Evolutionary conservation across 2,888 invertebrate genomes (phyloP), one percentile per base, ranked within the genome.

Genomic region (Drosophila birchii): DNA sequence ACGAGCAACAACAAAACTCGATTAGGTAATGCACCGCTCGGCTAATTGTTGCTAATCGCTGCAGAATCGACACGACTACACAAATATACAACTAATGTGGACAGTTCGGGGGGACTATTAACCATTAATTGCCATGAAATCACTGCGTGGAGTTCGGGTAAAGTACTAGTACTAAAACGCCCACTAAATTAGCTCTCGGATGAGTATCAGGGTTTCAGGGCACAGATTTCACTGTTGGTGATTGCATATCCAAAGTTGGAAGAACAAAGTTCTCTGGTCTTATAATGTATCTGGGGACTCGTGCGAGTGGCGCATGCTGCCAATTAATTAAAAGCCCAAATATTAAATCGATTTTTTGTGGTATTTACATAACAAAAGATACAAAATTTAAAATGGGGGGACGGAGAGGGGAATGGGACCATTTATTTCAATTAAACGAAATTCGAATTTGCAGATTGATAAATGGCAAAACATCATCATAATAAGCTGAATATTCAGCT

Each of bases 31-130:
- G 86, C 80, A 84, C 64, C 67, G 76, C 61, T 41, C 62, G 68
- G 77, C 78, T 88, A 86, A 86, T 86, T 86, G 88, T 80, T 86
- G 86, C 80, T 86, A 86, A 88, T 88, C 86, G 84, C 63, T 73
- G 78, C 78, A 81, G 81, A 85, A 85, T 82, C 81, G 76, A 77
- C 88, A 87, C 83, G 75, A 78, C 78, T 68, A 58, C 61, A 73
- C 64, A 66, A 49, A 29, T 55, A 39, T 36, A 61, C 76, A 66
- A 62, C 71, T 72, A 62, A 72, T 57, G 64, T 49, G 67, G 41
- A 61, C 62, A 36, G 75, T 43, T 49, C 8, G 47, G 53, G 56
- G 11, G 43, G 56, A 56, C 67, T 71, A 79, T 75, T 86, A 76
- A 66, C 57, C 64, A 76, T 59, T 81, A 81, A 83, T 83, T 83